Percentiles rank a stretch among this genome's conserved stretches.
Evolutionary conservation across 2,888 invertebrate genomes (phyloP).

Genomic region (Polietes domitor): DNA sequence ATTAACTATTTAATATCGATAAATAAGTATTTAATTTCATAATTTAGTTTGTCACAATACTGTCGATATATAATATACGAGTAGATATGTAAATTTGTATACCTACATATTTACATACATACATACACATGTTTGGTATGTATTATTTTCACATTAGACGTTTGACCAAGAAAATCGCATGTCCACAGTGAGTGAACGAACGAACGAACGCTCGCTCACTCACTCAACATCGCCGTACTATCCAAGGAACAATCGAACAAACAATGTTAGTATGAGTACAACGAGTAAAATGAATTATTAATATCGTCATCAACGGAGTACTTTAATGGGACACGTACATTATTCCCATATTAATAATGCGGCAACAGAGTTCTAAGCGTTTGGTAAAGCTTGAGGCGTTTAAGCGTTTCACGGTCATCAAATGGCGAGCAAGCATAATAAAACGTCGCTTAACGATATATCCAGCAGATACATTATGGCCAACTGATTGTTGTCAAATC

Average conservation of each 20-base stretch:
- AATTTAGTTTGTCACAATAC: too few species aligned
- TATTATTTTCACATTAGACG: neutral
- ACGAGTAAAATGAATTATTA: conserved; percentile 37
- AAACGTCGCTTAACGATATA: too few species aligned
- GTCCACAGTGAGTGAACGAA: too few species aligned
- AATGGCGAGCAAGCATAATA: too few species aligned
- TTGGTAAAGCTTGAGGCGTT: neutral
- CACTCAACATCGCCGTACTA: too few species aligned
- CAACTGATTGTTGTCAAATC: too few species aligned
- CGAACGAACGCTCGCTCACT: conserved; percentile 1
- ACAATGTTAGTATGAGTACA: neutral
- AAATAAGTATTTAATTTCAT: too few species aligned
- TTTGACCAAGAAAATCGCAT: conserved; percentile 18
- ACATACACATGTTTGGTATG: neutral
- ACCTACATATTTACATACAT: neutral
- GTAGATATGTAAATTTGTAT: too few species aligned
- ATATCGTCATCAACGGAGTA: conserved; percentile 26
- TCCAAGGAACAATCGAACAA: neutral
- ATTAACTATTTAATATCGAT: too few species aligned
- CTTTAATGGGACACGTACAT: conserved; percentile 19
- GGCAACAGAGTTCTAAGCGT: neutral
- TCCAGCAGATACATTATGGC: too few species aligned
- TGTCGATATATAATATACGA: too few species aligned
- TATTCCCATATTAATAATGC: neutral
- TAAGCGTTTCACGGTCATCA: too few species aligned